These are phyloP conservation scores for Neuroscelio doddi DNA, from an alignment of 2,888 invertebrate genomes.

Conservation along the genomic window DNA sequence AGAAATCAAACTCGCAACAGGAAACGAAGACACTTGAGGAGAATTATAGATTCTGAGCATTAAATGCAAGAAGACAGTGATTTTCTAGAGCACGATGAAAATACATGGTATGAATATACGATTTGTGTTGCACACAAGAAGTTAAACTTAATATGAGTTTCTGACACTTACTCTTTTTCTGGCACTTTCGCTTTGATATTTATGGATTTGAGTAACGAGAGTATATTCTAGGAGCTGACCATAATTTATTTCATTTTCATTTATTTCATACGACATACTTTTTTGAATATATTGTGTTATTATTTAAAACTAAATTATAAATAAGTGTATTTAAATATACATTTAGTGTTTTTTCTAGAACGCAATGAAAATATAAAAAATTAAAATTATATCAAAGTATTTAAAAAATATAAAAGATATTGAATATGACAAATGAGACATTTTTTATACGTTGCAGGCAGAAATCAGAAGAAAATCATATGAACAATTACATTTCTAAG, in stretches of 20 bases:
- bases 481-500: neutral
- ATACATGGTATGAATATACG: slow-evolving; percentile 8
- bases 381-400: too few species aligned
- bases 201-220: neutral
- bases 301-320: too few species aligned
- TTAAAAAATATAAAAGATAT: too few species aligned
- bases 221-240: neutral
- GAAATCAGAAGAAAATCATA: slow-evolving; percentile 11
- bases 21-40: slow-evolving; percentile 22
- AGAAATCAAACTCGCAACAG: slow-evolving; percentile 12
- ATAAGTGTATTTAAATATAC: too few species aligned
- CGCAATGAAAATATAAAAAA: too few species aligned
- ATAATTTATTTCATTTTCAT: neutral
- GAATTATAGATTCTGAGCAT: slow-evolving; percentile 9
- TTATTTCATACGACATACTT: too few species aligned
- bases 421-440: too few species aligned
- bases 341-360: too few species aligned
- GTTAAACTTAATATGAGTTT: neutral
- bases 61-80: neutral
- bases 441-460: slow-evolving; percentile 3
- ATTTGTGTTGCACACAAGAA: neutral
- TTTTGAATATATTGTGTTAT: too few species aligned
- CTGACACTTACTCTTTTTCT: neutral
- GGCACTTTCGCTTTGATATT: neutral
- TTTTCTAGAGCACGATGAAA: slow-evolving; percentile 10